Conservation (phyloP, 2,113 vertebrate species). For the Rhizomys pruinosus region DNA sequence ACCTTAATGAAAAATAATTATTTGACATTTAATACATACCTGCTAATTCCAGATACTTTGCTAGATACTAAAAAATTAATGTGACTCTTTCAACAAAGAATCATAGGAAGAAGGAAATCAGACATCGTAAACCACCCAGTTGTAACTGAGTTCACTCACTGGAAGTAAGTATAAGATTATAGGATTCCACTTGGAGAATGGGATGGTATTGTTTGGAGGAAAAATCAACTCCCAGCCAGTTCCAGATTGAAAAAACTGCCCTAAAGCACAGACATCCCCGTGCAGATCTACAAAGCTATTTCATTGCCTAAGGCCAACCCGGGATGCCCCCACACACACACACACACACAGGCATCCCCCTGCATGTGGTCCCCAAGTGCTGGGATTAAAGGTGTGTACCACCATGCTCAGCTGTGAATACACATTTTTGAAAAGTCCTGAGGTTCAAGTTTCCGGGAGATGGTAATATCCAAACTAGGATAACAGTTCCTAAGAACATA, state of each 20-base stretch:
- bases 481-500: conserved; percentile 41
- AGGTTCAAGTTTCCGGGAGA: conserved; percentile 63
- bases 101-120: neutral
- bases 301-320: neutral
- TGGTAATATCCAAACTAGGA: conserved; percentile 62
- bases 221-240: neutral
- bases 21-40: neutral
- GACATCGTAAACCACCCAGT: neutral
- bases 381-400: no score
- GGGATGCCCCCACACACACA: no score
- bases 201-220: neutral
- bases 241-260: neutral
- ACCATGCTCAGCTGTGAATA: conserved; percentile 13
- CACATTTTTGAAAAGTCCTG: conserved; percentile 65
- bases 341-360: no score
- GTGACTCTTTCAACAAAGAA: neutral
- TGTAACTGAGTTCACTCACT: neutral
- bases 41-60: neutral
- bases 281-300: neutral
- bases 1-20: neutral
- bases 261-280: neutral
- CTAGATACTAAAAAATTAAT: neutral
- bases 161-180: neutral
- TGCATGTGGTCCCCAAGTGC: no score
- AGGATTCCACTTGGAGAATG: neutral